Evolutionary conservation across 1,140 invertebrate genomes (phyloP), one percentile per base, ranked within the genome.

Genomic region (Pygmarrhopalites habei): DNA sequence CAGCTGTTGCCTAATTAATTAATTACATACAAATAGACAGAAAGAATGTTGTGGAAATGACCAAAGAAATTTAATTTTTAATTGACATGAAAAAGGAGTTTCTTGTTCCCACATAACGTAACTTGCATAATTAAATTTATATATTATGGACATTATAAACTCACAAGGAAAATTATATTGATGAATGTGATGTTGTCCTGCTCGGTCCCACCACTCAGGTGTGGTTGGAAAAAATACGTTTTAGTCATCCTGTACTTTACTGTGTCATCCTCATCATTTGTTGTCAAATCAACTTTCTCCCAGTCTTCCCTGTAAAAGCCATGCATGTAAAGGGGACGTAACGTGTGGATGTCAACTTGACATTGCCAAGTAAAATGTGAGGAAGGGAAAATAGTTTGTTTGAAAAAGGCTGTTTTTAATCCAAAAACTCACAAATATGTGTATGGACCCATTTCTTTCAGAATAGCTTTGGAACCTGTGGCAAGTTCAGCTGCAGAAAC

Each of bases 401-500:
- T 19, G 25, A 29, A 52, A 26, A 52, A 52, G 7, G 21, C 5
- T 46, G 21, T 3, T 2, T 5, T 28, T 30, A 19, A 43, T 30
- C 68, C 73, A 79, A 76, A 73, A 19, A 43, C 35, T 69, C 73
- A 79, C 77, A 73, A 74, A 67, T 79, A 81, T 14, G 76, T 77
- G 67, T 78, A 81, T 0, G 80, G 80, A 19, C 80, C 80, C 21
- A 73, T 70, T 67, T 81, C 75, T 66, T 63, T n/a, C 1, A 81
- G 62, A 29, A 53, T 70, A 1, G 79, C 78, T 52, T 76, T 79
- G 14, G 57, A 65, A 4, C 77, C 78, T 32, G 69, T 59, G n/a
- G 73, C 21, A 7, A 80, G 71, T 47, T 78, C 78, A 0, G n/a
- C n/a, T n/a, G n/a, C n/a, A n/a, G n/a, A n/a, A n/a, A n/a, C n/a